phyloP scores from a whole-genome alignment of 2,888 invertebrate genomes.

The Diarsia brunnea region DNA sequence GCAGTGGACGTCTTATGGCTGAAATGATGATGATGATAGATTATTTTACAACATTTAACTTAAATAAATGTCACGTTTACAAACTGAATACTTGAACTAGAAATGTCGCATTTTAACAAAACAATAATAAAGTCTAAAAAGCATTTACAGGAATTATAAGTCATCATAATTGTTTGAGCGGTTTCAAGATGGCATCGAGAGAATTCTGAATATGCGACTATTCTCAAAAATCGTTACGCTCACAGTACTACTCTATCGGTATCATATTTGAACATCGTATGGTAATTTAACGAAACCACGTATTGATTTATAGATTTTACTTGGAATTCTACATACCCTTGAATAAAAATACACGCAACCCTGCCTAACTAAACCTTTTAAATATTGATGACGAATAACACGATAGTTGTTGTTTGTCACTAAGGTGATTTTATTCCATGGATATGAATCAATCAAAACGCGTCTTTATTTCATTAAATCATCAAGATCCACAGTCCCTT shows the following conservation, averaged over 20 bases:
- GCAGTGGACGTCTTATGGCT: no score
- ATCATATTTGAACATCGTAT: conserved; percentile 7
- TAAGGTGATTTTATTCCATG: neutral
- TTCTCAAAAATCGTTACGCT: neutral
- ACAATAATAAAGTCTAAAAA: neutral
- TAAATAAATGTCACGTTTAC: no score
- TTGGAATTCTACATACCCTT: conserved; percentile 27
- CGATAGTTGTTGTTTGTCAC: neutral
- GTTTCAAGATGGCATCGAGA: neutral
- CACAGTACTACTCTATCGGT: neutral
- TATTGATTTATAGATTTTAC: conserved; percentile 26
- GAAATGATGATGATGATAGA: no score
- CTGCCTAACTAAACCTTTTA: conserved; percentile 2
- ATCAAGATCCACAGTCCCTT: neutral
- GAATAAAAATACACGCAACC: conserved; percentile 23
- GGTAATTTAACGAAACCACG: no score
- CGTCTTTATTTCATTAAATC: neutral
- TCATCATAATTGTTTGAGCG: neutral
- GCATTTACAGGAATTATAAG: no score
- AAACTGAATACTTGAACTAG: neutral
- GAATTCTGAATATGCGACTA: neutral
- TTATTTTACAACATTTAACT: no score
- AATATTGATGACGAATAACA: conserved; percentile 13
- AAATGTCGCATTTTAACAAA: neutral
- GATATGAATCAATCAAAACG: conserved; percentile 4